Base-by-base conservation (phyloP, 2,888 invertebrate genomes). In the Latrodectus hesperus region DNA sequence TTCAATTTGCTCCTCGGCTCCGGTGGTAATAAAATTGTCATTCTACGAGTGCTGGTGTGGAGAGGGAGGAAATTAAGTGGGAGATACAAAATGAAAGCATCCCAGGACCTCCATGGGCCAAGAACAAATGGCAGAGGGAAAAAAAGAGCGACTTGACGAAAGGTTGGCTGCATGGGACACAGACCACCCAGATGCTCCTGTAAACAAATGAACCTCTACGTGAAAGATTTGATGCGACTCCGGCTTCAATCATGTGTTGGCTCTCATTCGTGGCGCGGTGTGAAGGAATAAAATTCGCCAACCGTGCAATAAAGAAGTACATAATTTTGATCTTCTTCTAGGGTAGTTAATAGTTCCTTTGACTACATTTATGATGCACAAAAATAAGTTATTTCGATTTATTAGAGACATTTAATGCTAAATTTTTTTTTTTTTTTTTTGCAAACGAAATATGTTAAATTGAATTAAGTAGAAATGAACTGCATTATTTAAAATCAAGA, bases 71-170 rank as follows among this genome's bases (percentile, higher is more conserved):
- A 60, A 60, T 60, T 60, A 60, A 60, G 12, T 16, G n/a, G n/a
- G 6, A 60, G 60, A 16, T 16, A n/a, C 60, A 16, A 16, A 10
- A 60, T 60, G 12, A 12, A 60, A 16, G 11, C 60, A 60, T 38
- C 38, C 38, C 38, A 38, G 6, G 60, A 60, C 60, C 60, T 60
- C 60, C 60, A 60, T 38, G 38, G 38, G 38, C 38, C 38, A 12
- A 60, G 60, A 60, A 60, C 60, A 60, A 60, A 60, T 60, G 60
- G 60, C 12, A 16, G 60, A 60, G 60, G 60, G 60, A 60, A 60
- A n/a, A 55, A 60, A 55, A 55, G n/a, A 60, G 10, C 60, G 6
- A 38, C 38, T 38, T 60, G 60, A n/a, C 12, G 60, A 60, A 60
- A 60, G n/a, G 60, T n/a, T 16, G 60, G 60, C 16, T 60, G 60